phyloP scores from a whole-genome alignment of 2,888 invertebrate genomes.

The Nomada hirtipes region DNA sequence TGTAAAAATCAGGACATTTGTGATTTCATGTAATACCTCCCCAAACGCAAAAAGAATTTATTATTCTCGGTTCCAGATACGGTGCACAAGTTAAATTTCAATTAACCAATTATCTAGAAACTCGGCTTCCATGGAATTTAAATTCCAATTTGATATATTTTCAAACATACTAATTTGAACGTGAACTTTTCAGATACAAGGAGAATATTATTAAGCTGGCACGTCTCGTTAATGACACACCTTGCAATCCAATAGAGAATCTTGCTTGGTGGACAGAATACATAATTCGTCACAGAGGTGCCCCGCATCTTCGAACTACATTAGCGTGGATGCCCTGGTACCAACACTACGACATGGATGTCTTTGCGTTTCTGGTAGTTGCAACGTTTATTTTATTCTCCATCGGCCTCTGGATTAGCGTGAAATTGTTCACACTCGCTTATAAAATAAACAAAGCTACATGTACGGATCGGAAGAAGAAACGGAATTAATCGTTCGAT shows the following conservation, averaged over 20 bases:
- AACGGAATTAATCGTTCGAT: no score
- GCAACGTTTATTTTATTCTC: no score
- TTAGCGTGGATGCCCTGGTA: slow-evolving; percentile 65
- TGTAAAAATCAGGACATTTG: no score
- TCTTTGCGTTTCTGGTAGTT: slow-evolving; percentile 54
- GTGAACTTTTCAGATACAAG: slow-evolving; percentile 66
- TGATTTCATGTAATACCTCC: no score
- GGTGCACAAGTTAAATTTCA: no score
- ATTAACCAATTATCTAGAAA: background rate
- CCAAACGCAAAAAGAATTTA: no score
- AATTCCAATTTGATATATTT: background rate
- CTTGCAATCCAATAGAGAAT: slow-evolving; percentile 58
- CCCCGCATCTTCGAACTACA: slow-evolving; percentile 59
- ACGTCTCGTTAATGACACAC: slow-evolving; percentile 50
- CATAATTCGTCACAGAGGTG: slow-evolving; percentile 71
- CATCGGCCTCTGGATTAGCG: no score
- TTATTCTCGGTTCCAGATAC: no score
- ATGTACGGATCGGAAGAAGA: no score
- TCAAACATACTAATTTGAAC: background rate
- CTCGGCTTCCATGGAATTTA: background rate
- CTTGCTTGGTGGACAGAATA: slow-evolving; percentile 73
- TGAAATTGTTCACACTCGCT: no score
- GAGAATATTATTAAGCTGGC: slow-evolving; percentile 49
- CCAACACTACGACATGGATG: slow-evolving; percentile 66
- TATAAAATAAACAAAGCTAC: no score